These are phyloP conservation scores for Laterallus jamaicensis DNA, from an alignment of 2,113 vertebrate species.

Conservation along the genomic window DNA sequence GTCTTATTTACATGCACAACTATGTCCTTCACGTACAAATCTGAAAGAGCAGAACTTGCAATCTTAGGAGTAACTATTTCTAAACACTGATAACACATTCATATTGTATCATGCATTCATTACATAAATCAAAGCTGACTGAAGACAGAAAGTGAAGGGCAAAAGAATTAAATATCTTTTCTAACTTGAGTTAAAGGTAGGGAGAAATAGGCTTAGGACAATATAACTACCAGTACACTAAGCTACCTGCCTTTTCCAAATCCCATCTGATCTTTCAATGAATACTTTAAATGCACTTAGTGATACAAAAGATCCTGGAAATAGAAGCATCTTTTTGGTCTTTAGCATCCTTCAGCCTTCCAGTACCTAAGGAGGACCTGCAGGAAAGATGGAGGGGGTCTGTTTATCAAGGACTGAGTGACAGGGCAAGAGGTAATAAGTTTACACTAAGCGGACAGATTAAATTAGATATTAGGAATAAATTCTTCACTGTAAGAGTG, in stretches of 20 bases:
- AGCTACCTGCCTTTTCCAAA: background rate
- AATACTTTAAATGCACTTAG: background rate
- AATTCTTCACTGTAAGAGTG: no score
- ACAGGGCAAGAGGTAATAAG: no score
- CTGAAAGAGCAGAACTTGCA: background rate
- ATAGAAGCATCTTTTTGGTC: background rate
- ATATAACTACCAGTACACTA: background rate
- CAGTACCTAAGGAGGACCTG: no score
- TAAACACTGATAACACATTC: background rate
- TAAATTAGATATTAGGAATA: no score
- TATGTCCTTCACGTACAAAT: background rate
- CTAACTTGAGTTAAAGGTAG: background rate
- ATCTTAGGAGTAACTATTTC: background rate
- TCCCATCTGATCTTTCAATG: background rate
- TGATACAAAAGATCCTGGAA: background rate
- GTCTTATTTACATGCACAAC: background rate
- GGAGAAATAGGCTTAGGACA: background rate
- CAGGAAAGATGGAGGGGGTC: no score
- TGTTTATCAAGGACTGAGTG: no score
- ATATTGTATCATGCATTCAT: background rate
- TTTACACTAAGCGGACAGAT: no score
- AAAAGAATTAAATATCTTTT: background rate
- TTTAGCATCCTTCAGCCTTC: background rate
- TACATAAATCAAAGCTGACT: background rate
- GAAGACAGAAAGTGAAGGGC: background rate